Conservation (phyloP, 2,888 invertebrate species). For the Melanostoma scalare region DNA sequence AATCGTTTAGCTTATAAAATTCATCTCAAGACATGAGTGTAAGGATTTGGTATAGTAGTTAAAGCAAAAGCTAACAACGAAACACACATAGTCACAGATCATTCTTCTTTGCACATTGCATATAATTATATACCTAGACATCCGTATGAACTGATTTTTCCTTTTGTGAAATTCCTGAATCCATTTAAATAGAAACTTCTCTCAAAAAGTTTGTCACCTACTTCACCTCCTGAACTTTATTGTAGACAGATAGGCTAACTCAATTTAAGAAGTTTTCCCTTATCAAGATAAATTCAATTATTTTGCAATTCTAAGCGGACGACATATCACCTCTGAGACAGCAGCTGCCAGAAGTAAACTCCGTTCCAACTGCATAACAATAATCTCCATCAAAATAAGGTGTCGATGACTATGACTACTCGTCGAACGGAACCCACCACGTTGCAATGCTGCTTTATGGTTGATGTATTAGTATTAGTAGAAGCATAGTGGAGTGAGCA, state of each 20-base stretch:
- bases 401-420: slow-evolving; percentile 58
- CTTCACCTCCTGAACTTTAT: slow-evolving; percentile 51
- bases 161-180: background rate
- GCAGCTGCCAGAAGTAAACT: slow-evolving; percentile 34
- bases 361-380: slow-evolving; percentile 36
- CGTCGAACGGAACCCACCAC: slow-evolving; percentile 25
- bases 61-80: too few species aligned
- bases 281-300: slow-evolving; percentile 40
- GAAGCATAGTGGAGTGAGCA: background rate
- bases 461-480: background rate
- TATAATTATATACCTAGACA: too few species aligned
- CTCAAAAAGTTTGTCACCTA: slow-evolving; percentile 2
- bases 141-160: too few species aligned
- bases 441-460: slow-evolving; percentile 1
- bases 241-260: background rate
- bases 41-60: too few species aligned
- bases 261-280: slow-evolving; percentile 27
- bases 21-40: too few species aligned
- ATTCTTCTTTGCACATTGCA: too few species aligned
- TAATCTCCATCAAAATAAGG: slow-evolving; percentile 64
- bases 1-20: too few species aligned
- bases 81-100: too few species aligned
- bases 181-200: background rate
- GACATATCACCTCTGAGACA: slow-evolving; percentile 59
- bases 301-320: slow-evolving; percentile 65